Evolutionary conservation across 2,113 vertebrate species (phyloP).

Genomic region (Vombatus ursinus): DNA sequence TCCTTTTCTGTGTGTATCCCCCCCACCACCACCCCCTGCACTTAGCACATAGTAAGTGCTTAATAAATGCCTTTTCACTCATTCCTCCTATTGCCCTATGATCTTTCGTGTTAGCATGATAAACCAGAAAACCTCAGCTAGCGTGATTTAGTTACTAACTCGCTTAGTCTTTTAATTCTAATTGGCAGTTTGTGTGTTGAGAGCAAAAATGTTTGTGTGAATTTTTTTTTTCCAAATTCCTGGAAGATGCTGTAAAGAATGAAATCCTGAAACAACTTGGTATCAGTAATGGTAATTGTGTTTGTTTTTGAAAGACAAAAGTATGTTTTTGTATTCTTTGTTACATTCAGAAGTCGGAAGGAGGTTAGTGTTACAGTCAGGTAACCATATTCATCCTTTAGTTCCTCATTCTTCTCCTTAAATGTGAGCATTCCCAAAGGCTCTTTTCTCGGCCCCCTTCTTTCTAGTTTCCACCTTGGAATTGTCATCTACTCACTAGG

Average conservation of each 20-base stretch:
- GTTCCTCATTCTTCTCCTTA: not conserved
- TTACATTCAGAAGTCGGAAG: not conserved
- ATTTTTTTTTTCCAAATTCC: not conserved
- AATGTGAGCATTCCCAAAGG: not conserved
- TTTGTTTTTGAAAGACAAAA: constrained; percentile 20
- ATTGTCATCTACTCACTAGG: not conserved
- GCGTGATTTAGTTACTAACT: not conserved
- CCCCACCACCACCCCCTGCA: no score
- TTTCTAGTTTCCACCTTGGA: not conserved
- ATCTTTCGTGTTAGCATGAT: not conserved
- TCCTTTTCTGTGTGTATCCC: not conserved
- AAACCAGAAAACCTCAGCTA: not conserved
- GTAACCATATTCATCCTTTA: not conserved
- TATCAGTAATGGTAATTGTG: not conserved
- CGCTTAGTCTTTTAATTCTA: not conserved
- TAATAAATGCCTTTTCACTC: not conserved
- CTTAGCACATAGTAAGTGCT: not conserved
- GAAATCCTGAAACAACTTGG: not conserved
- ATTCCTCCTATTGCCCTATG: not conserved
- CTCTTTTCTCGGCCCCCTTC: not conserved
- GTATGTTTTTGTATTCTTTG: not conserved
- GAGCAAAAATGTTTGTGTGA: not conserved
- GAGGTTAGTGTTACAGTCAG: not conserved
- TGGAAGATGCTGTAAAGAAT: constrained; percentile 28
- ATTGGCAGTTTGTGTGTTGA: not conserved